A percentile compares a stretch with the other conserved stretches of the same genome.
phyloP scores from a whole-genome alignment of 2,888 invertebrate genomes.

The Clivina fossor region DNA sequence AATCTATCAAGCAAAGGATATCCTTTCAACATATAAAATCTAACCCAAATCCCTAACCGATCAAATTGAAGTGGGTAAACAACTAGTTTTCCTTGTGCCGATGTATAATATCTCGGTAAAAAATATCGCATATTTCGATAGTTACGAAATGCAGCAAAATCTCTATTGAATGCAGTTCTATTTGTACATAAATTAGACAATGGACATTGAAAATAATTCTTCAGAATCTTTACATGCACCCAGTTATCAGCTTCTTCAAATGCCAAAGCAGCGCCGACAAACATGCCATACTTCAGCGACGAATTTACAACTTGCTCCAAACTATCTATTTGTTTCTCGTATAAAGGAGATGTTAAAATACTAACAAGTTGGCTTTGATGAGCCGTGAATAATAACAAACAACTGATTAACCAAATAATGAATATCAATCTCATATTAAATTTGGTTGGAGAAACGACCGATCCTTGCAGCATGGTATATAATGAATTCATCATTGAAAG shows the following conservation, averaged over 20 bases:
- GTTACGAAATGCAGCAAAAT: slow-evolving; percentile 15
- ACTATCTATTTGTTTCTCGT: slow-evolving; percentile 16
- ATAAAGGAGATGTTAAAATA: slow-evolving; percentile 21
- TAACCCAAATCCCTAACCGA: slow-evolving; percentile 1
- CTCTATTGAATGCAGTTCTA: slow-evolving; percentile 17
- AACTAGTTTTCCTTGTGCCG: slow-evolving; percentile 5
- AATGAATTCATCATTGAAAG: slow-evolving; percentile 14
- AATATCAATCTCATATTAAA: slow-evolving; percentile 14
- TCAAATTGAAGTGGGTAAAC: slow-evolving; percentile 11
- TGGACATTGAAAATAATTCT: slow-evolving; percentile 13
- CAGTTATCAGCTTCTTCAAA: slow-evolving; percentile 15
- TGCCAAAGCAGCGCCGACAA: slow-evolving; percentile 5
- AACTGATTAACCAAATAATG: slow-evolving; percentile 24
- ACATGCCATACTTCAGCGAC: slow-evolving; percentile 12
- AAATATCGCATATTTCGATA: slow-evolving; percentile 13
- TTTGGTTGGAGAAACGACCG: slow-evolving; percentile 15
- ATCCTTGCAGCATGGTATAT: slow-evolving; percentile 20
- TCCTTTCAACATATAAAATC: slow-evolving; percentile 15
- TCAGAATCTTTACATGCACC: not conserved
- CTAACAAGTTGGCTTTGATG: slow-evolving; percentile 24
- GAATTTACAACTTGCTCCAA: slow-evolving; percentile 25
- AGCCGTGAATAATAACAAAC: slow-evolving; percentile 18
- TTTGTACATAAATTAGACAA: slow-evolving; percentile 19
- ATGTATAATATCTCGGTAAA: slow-evolving; percentile 18
- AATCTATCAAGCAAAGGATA: slow-evolving; percentile 18